Base-by-base conservation (phyloP, 2,888 invertebrate genomes). In the Drosophila infuscata region DNA sequence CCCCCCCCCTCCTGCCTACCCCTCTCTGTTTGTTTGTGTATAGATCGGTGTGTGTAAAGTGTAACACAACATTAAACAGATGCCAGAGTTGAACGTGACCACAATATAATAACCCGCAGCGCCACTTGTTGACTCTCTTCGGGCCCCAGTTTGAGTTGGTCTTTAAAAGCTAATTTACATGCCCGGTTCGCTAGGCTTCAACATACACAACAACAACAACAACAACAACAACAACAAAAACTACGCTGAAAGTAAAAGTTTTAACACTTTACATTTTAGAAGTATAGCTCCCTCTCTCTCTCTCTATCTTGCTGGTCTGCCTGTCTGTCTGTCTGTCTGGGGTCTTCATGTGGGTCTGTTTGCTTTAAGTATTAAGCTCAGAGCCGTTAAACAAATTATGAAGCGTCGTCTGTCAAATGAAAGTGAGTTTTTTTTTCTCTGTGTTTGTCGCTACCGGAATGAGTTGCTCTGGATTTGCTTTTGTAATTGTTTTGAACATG, bases 51-150 rank as follows among this genome's bases (percentile, higher is more conserved):
- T 62, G 83, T 80, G 54, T 87, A 80, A 91, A 91, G 76, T 90
- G 89, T 91, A 88, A 89, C 87, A 91, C 79, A 81, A 74, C 80
- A 83, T 89, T 82, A 84, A 91, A 79, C 83, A 88, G 92, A 91
- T 91, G 92, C 91, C 89, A 66, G 75, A 78, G 78, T 74, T 65
- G 77, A 81, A 91, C 91, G 91, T 91, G 91, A 91, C 91, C 92
- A 83, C 90, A 89, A 91, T 91, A 91, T 88, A 90, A 91, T 91
- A 90, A 91, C 81, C 79, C 79, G 73, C 79, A 77, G 76, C 67
- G 78, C 81, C 85, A 89, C 89, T 85, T 85, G 89, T 88, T 89
- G 85, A 70, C 81, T 68, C 66, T 51, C 63, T 66, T 63, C 32
- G 64, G 64, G 58, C 33, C 77, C 53, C 66, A 64, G 41, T 56